Conservation (phyloP, 2,888 invertebrate genomes). For the Latrodectus elegans region DNA sequence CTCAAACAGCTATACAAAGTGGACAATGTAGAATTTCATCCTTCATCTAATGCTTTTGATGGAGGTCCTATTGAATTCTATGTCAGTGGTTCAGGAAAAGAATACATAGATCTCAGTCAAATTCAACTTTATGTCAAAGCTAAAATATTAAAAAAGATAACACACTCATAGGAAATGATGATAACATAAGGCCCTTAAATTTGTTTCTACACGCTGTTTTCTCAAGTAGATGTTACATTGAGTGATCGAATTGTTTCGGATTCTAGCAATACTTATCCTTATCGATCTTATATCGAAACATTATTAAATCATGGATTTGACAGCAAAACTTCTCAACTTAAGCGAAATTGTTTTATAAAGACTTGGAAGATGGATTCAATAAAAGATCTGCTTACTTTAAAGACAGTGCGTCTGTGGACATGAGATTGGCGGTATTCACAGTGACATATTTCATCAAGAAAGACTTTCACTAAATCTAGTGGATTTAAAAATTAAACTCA, state of each 20-base stretch:
- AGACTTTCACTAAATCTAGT: constrained; percentile 27
- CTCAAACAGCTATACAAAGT: constrained; percentile 32
- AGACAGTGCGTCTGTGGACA: too few species aligned
- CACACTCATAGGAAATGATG: not conserved
- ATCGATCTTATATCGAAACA: constrained; percentile 23
- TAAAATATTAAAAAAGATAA: not conserved
- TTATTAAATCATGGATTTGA: too few species aligned
- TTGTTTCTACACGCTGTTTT: too few species aligned
- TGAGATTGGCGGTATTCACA: too few species aligned
- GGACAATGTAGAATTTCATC: constrained; percentile 40
- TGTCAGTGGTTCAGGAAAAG: constrained; percentile 20
- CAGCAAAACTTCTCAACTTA: too few species aligned
- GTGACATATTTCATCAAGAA: too few species aligned
- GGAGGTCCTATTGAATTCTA: constrained; percentile 23
- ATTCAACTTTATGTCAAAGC: constrained; percentile 4
- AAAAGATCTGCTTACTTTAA: too few species aligned
- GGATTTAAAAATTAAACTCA: constrained; percentile 44
- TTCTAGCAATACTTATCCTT: constrained; percentile 22
- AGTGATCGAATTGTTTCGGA: constrained; percentile 40
- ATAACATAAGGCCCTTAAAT: not conserved
- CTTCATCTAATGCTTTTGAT: constrained; percentile 30
- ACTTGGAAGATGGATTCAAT: too few species aligned
- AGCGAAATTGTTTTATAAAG: too few species aligned
- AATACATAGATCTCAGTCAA: constrained; percentile 19
- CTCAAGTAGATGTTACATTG: constrained; percentile 4